These are phyloP conservation scores for Pterophyllum scalare DNA, from an alignment of 2,113 vertebrate species.

Conservation along the genomic window DNA sequence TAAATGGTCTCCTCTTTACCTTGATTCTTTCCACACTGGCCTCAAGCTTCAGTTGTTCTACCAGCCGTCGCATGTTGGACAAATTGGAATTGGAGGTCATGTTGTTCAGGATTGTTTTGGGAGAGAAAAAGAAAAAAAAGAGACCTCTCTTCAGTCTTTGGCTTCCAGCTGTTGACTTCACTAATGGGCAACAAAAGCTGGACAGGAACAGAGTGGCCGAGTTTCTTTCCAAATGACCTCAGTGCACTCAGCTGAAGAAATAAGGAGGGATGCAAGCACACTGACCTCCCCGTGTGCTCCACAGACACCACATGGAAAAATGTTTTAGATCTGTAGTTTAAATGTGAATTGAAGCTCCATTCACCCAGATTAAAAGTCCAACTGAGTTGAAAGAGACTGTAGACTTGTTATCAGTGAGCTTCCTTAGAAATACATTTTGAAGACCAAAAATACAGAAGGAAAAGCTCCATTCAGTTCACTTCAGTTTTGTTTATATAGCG, in stretches of 20 bases:
- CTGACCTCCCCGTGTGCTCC: constrained; percentile 13
- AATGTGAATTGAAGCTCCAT: neutral
- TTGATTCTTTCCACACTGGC: constrained; percentile 92
- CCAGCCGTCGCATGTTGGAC: constrained; percentile 86
- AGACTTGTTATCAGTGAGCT: neutral
- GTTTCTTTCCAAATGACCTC: constrained; percentile 60
- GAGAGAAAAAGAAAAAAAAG: neutral
- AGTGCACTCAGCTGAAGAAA: constrained; percentile 26
- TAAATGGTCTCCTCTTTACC: constrained; percentile 68
- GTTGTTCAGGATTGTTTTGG: constrained; percentile 30
- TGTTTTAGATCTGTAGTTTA: neutral
- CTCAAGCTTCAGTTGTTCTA: constrained; percentile 92
- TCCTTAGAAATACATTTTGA: neutral
- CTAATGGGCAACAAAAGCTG: constrained; percentile 38
- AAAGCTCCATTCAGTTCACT: neutral
- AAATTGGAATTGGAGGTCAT: constrained; percentile 90
- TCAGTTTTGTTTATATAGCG: no score
- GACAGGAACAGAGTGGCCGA: constrained; percentile 10
- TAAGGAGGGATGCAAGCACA: constrained; percentile 7
- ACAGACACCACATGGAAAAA: neutral
- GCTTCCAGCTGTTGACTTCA: constrained; percentile 31
- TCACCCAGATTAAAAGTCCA: neutral
- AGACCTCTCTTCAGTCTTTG: constrained; percentile 14
- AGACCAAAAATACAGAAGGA: neutral
- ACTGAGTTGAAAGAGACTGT: neutral